A percentile compares a stretch with the other conserved stretches of the same genome.
phyloP scores from a whole-genome alignment of 2,888 invertebrate species.

The Dolomedes plantarius region DNA sequence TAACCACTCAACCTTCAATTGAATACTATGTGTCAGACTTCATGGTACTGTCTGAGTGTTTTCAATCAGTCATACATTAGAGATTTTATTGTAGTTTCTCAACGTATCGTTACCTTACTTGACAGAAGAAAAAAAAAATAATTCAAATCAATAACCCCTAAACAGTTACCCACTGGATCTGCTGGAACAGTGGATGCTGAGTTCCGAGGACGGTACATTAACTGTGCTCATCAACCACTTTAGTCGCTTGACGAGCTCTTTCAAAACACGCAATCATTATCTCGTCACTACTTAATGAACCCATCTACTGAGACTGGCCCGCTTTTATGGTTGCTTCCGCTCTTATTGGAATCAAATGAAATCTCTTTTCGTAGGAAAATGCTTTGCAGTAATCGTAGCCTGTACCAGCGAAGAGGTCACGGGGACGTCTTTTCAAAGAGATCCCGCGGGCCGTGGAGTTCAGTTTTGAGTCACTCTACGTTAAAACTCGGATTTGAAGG shows the following conservation, averaged over 20 bases:
- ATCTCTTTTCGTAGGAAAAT: not conserved
- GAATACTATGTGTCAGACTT: no score
- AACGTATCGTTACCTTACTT: no score
- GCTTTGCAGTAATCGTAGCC: not conserved
- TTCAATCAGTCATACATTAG: no score
- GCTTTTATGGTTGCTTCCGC: conserved; percentile 11
- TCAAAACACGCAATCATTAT: conserved; percentile 43
- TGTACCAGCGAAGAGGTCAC: conserved; percentile 13
- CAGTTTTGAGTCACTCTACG: not conserved
- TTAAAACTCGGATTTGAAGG: not conserved
- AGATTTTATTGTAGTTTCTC: no score
- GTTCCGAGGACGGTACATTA: conserved; percentile 2
- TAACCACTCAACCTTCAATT: no score
- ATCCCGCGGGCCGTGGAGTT: not conserved
- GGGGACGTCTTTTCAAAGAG: conserved; percentile 4
- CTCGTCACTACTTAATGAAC: conserved; percentile 42
- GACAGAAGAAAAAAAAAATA: not conserved
- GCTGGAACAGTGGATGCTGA: not conserved
- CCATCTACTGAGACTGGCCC: conserved; percentile 23
- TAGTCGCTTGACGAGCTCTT: conserved; percentile 28
- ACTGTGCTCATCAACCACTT: conserved; percentile 12
- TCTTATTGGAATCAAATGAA: conserved; percentile 6
- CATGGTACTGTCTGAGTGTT: no score
- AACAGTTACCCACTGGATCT: not conserved
- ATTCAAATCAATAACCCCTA: not conserved